Conservation (phyloP, 2,113 vertebrate species). For the Tonatia bakeri region DNA sequence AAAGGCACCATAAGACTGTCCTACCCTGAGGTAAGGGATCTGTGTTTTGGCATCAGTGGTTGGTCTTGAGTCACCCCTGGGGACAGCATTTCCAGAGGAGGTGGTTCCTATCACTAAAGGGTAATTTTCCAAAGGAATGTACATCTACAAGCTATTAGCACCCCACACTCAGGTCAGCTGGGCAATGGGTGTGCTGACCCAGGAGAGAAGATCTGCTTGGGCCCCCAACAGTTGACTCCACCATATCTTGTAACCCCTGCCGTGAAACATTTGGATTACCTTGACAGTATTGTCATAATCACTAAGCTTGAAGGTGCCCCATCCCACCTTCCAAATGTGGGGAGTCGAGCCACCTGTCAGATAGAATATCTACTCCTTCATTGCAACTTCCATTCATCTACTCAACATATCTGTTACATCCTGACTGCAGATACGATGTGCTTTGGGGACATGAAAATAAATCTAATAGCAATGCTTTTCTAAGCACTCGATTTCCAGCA, state of each 20-base stretch:
- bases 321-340: not conserved
- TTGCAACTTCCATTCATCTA: not conserved
- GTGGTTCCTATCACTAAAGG: not conserved
- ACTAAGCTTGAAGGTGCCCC: not conserved
- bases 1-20: not conserved
- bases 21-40: not conserved
- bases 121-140: not conserved
- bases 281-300: not conserved
- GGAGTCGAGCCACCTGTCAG: not conserved
- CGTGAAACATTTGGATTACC: not conserved
- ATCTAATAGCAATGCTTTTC: not conserved
- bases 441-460: constrained; percentile 13
- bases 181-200: not conserved
- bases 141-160: not conserved
- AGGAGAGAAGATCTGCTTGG: not conserved
- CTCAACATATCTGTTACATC: not conserved
- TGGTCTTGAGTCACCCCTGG: not conserved
- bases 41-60: not conserved
- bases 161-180: not conserved
- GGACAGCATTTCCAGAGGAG: not conserved
- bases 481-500: not conserved
- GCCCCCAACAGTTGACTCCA: not conserved
- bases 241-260: not conserved
- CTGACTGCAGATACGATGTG: not conserved
- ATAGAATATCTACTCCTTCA: not conserved